These are phyloP conservation scores for Emydocephalus ijimae DNA, from an alignment of 2,113 vertebrate genomes.

Conservation along the genomic window DNA sequence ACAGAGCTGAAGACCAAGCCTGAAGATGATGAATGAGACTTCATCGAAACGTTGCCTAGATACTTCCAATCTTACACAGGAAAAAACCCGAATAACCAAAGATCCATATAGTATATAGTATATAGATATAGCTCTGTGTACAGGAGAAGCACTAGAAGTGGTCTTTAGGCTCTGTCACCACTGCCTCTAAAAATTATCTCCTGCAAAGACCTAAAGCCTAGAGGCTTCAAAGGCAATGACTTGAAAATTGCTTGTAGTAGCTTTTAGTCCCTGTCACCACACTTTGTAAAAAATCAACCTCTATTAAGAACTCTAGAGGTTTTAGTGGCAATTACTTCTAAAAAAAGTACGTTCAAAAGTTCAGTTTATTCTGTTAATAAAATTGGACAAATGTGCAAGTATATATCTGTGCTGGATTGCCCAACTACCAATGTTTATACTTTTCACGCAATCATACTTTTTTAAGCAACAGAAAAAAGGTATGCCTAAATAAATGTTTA, in stretches of 20 bases:
- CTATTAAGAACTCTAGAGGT: neutral
- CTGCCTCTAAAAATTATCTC: neutral
- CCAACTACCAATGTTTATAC: constrained; percentile 35
- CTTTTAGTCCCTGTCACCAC: neutral
- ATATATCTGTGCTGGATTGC: neutral
- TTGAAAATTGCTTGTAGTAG: neutral
- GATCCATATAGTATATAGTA: no score
- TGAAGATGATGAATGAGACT: no score
- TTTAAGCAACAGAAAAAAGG: neutral
- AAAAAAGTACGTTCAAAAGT: neutral
- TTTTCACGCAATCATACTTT: constrained; percentile 19
- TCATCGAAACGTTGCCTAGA: no score
- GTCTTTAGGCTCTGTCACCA: neutral
- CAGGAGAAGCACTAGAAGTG: neutral
- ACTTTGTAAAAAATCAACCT: neutral
- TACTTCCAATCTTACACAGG: no score
- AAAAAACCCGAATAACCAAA: no score
- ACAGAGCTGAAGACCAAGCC: no score
- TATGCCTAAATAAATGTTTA: constrained; percentile 39
- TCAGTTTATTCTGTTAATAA: neutral
- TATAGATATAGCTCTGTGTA: neutral
- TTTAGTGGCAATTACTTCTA: neutral
- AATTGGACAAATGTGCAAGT: neutral
- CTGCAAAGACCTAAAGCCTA: neutral
- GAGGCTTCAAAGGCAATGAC: neutral